Evolutionary conservation across 2,888 invertebrate genomes (phyloP).

Genomic region (Protodeltote pygarga): DNA sequence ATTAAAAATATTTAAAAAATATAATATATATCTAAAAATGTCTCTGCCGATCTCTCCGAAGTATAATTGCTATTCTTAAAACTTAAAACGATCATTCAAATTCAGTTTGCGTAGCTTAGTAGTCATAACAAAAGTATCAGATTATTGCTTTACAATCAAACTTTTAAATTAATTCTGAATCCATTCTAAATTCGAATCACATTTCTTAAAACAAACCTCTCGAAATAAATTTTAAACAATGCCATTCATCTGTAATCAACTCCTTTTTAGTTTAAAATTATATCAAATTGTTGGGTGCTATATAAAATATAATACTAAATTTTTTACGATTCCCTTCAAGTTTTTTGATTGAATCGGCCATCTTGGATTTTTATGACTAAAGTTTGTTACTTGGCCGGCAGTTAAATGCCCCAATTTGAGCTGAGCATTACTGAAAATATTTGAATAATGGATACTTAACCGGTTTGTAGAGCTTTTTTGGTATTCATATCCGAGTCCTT

Average conservation of each 20-base stretch:
- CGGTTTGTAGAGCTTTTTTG: slow-evolving; percentile 22
- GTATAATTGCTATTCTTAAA: too few species aligned
- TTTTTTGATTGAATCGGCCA: slow-evolving; percentile 48
- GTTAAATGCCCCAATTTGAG: slow-evolving; percentile 43
- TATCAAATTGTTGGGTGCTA: slow-evolving; percentile 20
- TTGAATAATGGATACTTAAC: slow-evolving; percentile 39
- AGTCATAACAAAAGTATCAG: slow-evolving; percentile 7
- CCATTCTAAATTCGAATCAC: slow-evolving; percentile 4
- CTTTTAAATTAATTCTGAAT: slow-evolving; percentile 17
- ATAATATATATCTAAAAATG: too few species aligned
- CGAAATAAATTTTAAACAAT: slow-evolving; percentile 22
- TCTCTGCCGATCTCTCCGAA: too few species aligned
- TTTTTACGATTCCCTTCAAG: slow-evolving; percentile 39
- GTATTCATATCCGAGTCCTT: slow-evolving; percentile 32
- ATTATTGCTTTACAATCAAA: slow-evolving; percentile 11
- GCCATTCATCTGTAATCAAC: slow-evolving; percentile 31
- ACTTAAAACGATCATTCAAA: too few species aligned
- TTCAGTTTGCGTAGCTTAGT: neutral
- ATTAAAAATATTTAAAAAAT: too few species aligned
- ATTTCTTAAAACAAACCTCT: slow-evolving; percentile 7
- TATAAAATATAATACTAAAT: slow-evolving; percentile 30
- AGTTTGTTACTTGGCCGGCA: slow-evolving; percentile 41
- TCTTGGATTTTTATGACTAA: slow-evolving; percentile 42
- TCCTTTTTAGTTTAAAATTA: slow-evolving; percentile 28
- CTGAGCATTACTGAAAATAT: slow-evolving; percentile 43